Percentiles rank a stretch among this genome's conserved stretches.
These are phyloP conservation scores for Axea sp. DNA, from an alignment of 2,888 invertebrate species.

Conservation along the genomic window DNA sequence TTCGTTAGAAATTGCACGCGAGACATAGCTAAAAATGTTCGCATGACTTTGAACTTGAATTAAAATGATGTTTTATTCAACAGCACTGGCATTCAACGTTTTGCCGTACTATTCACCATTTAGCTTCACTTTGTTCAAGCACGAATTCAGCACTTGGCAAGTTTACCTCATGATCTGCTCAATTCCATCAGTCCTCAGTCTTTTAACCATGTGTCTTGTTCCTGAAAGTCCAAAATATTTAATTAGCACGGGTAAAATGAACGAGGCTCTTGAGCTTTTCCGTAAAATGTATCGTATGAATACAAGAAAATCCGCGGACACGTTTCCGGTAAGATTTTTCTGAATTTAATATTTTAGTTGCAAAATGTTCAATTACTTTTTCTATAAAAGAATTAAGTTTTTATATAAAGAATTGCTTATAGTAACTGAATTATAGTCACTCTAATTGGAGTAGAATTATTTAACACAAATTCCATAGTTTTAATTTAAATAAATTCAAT, in stretches of 20 bases:
- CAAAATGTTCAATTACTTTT: no score
- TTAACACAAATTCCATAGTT: no score
- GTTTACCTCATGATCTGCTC: conserved; percentile 79
- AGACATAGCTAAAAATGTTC: conserved; percentile 1
- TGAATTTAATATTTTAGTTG: not conserved
- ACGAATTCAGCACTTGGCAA: conserved; percentile 79
- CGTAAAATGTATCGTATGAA: conserved; percentile 85
- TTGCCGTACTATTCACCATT: conserved; percentile 75
- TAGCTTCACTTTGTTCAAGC: conserved; percentile 69
- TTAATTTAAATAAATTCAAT: no score
- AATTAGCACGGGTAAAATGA: conserved; percentile 84
- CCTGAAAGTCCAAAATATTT: conserved; percentile 91
- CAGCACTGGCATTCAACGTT: conserved; percentile 79
- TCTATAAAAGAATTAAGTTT: no score
- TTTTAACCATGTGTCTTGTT: conserved; percentile 82
- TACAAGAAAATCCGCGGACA: conserved; percentile 82
- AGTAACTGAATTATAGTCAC: no score
- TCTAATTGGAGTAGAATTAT: no score
- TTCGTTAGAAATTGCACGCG: no score
- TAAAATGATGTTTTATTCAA: conserved; percentile 52
- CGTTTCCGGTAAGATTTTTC: conserved; percentile 83
- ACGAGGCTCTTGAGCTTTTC: conserved; percentile 84
- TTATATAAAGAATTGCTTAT: no score
- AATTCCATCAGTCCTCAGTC: conserved; percentile 85
- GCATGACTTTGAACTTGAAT: conserved; percentile 3